Evolutionary conservation across 37 sponge, comb jelly and placozoan genomes (phyloP).

Genomic region (Aplysina aerophoba): DNA sequence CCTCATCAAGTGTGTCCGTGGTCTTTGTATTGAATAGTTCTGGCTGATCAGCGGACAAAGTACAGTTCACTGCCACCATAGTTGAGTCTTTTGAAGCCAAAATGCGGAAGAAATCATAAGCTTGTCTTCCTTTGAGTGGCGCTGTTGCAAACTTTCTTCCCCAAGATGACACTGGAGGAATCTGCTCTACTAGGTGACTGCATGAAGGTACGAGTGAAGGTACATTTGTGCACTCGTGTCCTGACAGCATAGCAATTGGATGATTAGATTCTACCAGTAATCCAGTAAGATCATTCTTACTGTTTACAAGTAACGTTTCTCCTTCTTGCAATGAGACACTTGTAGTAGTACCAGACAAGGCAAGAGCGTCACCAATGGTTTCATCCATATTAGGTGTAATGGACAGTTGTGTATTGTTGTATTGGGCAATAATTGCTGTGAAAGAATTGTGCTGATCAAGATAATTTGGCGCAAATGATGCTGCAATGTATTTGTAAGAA

Average conservation of each 20-base stretch:
- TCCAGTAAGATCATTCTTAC: constrained; percentile 35
- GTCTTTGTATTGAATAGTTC: neutral
- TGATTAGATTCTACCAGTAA: constrained; percentile 30
- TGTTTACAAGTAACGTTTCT: neutral
- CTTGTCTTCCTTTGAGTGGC: constrained; percentile 31
- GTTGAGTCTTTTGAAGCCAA: constrained; percentile 43
- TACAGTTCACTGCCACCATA: constrained; percentile 33
- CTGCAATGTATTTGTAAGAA: too few species aligned
- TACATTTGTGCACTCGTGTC: constrained; percentile 34
- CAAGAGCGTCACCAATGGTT: neutral
- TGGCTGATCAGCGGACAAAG: neutral
- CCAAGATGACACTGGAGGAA: constrained; percentile 64
- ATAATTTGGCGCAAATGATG: too few species aligned
- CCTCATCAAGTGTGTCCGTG: neutral
- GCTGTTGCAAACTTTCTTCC: constrained; percentile 45
- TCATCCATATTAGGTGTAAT: neutral
- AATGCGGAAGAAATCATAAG: constrained; percentile 29
- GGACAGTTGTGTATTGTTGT: neutral
- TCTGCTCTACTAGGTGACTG: constrained; percentile 54
- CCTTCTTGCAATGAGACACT: neutral
- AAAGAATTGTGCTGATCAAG: too few species aligned
- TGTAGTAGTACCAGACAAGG: neutral
- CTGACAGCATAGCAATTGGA: constrained; percentile 39
- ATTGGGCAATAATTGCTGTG: neutral
- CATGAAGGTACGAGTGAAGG: constrained; percentile 22